A percentile compares a stretch with the other conserved stretches of the same genome.
These are phyloP conservation scores for Danio kyathit DNA, from an alignment of 2,797 vertebrate genomes.

Conservation along the genomic window DNA sequence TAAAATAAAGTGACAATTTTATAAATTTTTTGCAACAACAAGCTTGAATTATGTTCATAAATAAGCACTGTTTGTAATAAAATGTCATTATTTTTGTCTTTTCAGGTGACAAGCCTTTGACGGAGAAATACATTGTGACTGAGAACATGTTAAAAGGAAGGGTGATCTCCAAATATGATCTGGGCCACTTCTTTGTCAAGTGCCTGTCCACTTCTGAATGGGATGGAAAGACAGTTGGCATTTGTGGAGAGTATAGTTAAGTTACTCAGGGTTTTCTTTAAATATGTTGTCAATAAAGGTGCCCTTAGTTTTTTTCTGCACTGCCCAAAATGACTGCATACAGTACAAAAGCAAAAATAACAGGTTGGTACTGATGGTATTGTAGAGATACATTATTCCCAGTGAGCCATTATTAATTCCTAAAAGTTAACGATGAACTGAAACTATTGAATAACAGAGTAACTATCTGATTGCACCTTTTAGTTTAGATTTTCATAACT, in stretches of 20 bases:
- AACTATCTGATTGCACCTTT: neutral
- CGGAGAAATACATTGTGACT: conserved; percentile 76
- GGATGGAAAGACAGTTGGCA: conserved; percentile 82
- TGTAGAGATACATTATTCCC: neutral
- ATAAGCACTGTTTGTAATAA: neutral
- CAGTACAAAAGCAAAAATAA: neutral
- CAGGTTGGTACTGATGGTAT: neutral
- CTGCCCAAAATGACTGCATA: neutral
- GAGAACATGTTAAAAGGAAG: conserved; percentile 79
- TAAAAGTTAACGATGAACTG: neutral
- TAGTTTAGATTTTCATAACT: neutral
- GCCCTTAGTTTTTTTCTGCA: neutral
- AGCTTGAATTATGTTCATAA: neutral
- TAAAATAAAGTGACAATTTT: no score
- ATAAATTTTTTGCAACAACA: neutral
- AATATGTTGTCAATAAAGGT: neutral
- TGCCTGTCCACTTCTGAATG: conserved; percentile 86
- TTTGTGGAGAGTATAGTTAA: conserved; percentile 84
- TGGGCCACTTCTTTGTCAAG: conserved; percentile 89
- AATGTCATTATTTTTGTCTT: conserved; percentile 26
- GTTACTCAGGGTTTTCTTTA: neutral
- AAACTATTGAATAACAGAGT: neutral
- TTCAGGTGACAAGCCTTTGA: conserved; percentile 85
- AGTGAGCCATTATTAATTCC: neutral
- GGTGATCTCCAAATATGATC: conserved; percentile 89